Evolutionary conservation across 2,113 vertebrate genomes (phyloP).

Genomic region (Campylorhamphus procurvoides): DNA sequence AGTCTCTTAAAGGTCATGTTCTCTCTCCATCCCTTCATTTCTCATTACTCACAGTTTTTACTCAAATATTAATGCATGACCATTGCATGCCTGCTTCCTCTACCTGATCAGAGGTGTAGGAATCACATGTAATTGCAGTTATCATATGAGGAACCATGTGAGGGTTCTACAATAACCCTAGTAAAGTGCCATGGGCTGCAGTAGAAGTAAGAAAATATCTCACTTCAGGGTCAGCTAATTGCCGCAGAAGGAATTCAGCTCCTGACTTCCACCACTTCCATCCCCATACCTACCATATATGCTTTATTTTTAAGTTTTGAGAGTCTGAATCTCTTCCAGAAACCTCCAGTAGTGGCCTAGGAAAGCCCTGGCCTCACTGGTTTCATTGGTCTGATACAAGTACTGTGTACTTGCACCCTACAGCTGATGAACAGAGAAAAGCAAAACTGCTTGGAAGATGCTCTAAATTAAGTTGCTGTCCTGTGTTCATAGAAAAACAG

Average conservation of each 20-base stretch:
- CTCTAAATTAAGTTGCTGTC: background rate
- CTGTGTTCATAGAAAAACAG: background rate
- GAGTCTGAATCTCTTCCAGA: background rate
- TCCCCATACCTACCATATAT: rapidly evolving
- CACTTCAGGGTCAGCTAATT: background rate
- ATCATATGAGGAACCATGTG: background rate
- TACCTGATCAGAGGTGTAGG: background rate
- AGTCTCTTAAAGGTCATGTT: background rate
- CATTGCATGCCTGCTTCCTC: background rate
- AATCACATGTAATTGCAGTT: background rate
- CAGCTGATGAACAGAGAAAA: background rate
- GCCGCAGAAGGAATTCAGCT: background rate
- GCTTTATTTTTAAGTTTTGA: background rate
- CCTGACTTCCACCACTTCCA: background rate
- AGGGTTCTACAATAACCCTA: background rate
- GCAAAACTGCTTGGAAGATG: background rate
- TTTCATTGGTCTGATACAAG: background rate
- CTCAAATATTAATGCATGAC: background rate
- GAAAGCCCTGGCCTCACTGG: background rate
- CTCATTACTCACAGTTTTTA: background rate
- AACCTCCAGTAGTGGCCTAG: background rate
- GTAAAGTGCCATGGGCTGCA: background rate
- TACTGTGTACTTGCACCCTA: rapidly evolving
- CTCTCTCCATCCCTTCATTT: background rate
- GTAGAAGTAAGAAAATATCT: background rate